phyloP scores from a whole-genome alignment of 2,888 invertebrate species.

The Altica lythri region DNA sequence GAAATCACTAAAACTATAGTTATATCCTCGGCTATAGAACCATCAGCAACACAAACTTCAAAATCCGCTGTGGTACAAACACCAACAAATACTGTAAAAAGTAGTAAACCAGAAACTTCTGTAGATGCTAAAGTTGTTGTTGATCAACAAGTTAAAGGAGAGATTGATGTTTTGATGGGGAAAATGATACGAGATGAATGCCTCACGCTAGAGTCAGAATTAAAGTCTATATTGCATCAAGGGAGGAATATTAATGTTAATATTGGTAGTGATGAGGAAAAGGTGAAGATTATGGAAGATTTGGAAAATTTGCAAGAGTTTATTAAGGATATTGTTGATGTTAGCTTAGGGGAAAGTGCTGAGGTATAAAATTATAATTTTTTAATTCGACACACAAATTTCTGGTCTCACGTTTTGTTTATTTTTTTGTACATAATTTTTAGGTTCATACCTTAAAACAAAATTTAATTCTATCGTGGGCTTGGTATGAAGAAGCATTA shows the following conservation, averaged over 20 bases:
- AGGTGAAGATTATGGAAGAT: conserved; percentile 59
- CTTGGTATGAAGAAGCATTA: conserved; percentile 64
- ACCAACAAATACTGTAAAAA: conserved; percentile 6
- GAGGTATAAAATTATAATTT: too few species aligned
- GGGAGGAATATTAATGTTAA: conserved; percentile 61
- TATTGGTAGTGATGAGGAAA: conserved; percentile 65
- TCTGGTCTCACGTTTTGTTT: background rate
- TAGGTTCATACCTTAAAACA: conserved; percentile 59
- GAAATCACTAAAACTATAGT: conserved; percentile 34
- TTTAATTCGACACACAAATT: background rate
- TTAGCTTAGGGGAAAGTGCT: conserved; percentile 62
- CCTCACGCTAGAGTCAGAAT: conserved; percentile 67
- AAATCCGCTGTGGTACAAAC: conserved; percentile 10
- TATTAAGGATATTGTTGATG: conserved; percentile 66
- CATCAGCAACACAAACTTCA: conserved; percentile 11
- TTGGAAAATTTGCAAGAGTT: conserved; percentile 65
- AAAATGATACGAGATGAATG: conserved; percentile 70
- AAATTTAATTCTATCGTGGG: conserved; percentile 61
- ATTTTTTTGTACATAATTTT: conserved; percentile 24
- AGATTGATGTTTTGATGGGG: conserved; percentile 57
- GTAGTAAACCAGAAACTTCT: conserved; percentile 4
- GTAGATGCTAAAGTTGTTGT: conserved; percentile 24
- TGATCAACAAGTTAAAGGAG: conserved; percentile 39
- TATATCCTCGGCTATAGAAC: conserved; percentile 11
- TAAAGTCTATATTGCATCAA: conserved; percentile 65